A percentile compares a stretch with the other conserved stretches of the same genome.
phyloP scores from a whole-genome alignment of 1,140 invertebrate species.

The Cotesia vestalis region DNA sequence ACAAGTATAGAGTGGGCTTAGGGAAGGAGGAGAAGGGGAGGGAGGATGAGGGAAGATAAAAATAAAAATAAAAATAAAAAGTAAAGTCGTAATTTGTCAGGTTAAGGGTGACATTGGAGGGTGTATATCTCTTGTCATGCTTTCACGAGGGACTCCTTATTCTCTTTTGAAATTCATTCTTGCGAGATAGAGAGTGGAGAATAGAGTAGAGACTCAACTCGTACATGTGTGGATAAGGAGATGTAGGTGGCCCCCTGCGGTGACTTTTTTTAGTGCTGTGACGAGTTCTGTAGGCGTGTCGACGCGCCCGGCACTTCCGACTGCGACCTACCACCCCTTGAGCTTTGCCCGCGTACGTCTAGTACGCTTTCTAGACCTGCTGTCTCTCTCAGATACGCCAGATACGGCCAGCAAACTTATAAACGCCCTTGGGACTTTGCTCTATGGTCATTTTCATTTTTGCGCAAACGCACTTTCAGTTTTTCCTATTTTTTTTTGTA shows the following conservation, averaged over 20 bases:
- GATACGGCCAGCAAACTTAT: constrained; percentile 1
- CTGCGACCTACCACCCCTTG: constrained; percentile 29
- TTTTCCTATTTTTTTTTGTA: too few species aligned
- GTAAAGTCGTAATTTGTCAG: too few species aligned
- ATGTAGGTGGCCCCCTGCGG: constrained; percentile 36
- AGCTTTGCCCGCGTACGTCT: background rate
- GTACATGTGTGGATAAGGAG: background rate
- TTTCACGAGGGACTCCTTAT: too few species aligned
- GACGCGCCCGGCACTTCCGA: constrained; percentile 40
- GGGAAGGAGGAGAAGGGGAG: too few species aligned
- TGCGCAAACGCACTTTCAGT: constrained; percentile 46
- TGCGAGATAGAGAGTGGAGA: too few species aligned
- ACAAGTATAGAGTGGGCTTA: too few species aligned
- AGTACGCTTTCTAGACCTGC: background rate
- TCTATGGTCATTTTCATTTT: background rate
- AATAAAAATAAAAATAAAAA: too few species aligned
- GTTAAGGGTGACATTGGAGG: too few species aligned
- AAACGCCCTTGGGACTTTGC: background rate
- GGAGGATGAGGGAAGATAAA: too few species aligned
- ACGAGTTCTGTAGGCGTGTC: constrained; percentile 54
- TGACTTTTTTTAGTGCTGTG: constrained; percentile 48
- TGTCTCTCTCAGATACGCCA: background rate
- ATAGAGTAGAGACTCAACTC: too few species aligned
- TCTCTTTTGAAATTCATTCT: too few species aligned
- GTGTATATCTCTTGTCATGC: too few species aligned